These are phyloP conservation scores for Adineta ricciae DNA, from an alignment of 2,888 invertebrate species.

Conservation along the genomic window DNA sequence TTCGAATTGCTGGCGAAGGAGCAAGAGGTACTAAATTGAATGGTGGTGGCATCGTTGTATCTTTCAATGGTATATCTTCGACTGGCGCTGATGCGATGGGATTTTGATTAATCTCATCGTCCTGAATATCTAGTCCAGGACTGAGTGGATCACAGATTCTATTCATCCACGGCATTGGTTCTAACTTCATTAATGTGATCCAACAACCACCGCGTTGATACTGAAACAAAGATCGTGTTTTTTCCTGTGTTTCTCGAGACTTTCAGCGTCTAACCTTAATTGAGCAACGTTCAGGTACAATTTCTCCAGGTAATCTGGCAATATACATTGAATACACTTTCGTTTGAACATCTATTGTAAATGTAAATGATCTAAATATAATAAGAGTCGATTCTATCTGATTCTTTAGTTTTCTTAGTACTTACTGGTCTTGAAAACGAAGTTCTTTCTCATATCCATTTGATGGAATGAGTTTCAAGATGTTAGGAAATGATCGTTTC, in stretches of 20 bases:
- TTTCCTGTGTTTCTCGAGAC: neutral
- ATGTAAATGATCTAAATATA: conserved; percentile 13
- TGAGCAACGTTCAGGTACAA: neutral
- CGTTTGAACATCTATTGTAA: conserved; percentile 2
- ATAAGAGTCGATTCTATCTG: too few relatives aligned
- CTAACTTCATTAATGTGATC: neutral
- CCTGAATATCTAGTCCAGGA: conserved; percentile 10
- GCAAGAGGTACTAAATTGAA: neutral
- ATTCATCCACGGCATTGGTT: neutral
- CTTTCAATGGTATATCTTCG: neutral
- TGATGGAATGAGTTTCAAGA: neutral
- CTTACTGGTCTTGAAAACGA: neutral
- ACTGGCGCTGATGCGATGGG: neutral
- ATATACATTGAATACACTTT: neutral
- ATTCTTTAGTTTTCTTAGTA: neutral
- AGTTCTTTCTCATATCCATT: neutral
- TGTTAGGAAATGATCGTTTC: neutral
- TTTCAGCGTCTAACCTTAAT: neutral
- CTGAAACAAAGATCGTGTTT: neutral
- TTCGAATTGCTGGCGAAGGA: neutral
- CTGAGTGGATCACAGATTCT: neutral
- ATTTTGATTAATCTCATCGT: neutral
- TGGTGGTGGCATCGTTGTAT: neutral
- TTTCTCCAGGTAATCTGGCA: conserved; percentile 7
- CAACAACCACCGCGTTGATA: conserved; percentile 10